Conservation (phyloP, 2,888 invertebrate genomes). For the Octodonta nipae region DNA sequence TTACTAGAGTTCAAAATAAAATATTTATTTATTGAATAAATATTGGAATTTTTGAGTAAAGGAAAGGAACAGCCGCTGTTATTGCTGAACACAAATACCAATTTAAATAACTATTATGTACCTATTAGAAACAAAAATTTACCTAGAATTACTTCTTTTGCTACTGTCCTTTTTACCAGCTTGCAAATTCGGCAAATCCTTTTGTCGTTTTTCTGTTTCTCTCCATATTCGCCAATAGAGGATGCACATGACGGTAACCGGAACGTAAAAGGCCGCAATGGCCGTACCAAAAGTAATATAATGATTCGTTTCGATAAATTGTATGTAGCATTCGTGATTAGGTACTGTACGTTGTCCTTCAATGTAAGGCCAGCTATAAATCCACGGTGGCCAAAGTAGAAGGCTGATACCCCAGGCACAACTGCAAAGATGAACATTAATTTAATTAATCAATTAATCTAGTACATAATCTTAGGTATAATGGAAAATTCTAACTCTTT, state of each 20-base stretch:
- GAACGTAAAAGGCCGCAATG: slow-evolving; percentile 93
- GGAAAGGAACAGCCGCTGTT: too few species aligned
- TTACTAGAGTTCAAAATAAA: too few species aligned
- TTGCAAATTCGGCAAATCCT: slow-evolving; percentile 82
- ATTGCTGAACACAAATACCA: not conserved
- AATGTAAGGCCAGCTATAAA: slow-evolving; percentile 96
- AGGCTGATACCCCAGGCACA: slow-evolving; percentile 92
- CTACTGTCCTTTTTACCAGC: slow-evolving; percentile 83
- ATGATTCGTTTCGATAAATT: slow-evolving; percentile 96
- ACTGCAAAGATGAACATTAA: slow-evolving; percentile 22
- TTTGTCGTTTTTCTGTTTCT: slow-evolving; percentile 92
- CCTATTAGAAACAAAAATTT: not conserved
- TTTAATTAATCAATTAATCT: too few species aligned
- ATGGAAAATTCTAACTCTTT: too few species aligned
- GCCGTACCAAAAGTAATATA: slow-evolving; percentile 95
- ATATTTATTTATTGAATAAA: too few species aligned
- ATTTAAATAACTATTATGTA: not conserved
- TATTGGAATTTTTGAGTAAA: too few species aligned
- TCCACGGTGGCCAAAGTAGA: slow-evolving; percentile 96
- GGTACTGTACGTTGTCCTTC: slow-evolving; percentile 90
- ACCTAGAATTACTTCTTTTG: slow-evolving; percentile 86
- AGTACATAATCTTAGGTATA: too few species aligned
- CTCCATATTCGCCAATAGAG: slow-evolving; percentile 92
- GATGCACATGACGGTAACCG: slow-evolving; percentile 87
- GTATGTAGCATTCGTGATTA: slow-evolving; percentile 86